Conservation (phyloP, 2,888 invertebrate genomes). For the Cremastinae sp. region DNA sequence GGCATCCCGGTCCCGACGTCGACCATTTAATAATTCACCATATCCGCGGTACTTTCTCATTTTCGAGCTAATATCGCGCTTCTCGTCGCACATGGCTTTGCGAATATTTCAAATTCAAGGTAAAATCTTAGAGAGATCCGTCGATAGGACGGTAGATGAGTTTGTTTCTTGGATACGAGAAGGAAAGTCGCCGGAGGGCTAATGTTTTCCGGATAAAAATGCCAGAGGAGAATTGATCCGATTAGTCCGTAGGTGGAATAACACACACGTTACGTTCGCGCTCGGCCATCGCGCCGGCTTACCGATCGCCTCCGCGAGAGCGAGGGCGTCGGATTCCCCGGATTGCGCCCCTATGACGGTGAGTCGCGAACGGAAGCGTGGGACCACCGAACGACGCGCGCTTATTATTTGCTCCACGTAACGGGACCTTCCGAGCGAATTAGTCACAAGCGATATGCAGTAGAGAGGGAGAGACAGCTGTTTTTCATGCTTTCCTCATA, state of each 20-base stretch:
- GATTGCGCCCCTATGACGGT: background rate
- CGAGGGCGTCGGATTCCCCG: background rate
- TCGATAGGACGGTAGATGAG: too few species aligned
- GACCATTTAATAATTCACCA: too few species aligned
- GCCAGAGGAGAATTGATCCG: constrained; percentile 20
- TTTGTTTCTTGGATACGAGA: background rate
- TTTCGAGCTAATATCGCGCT: background rate
- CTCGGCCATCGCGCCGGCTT: constrained; percentile 36
- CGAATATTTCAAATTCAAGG: constrained; percentile 70
- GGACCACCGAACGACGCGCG: constrained; percentile 44
- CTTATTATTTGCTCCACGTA: constrained; percentile 63
- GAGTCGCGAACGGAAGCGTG: background rate
- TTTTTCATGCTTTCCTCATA: constrained; percentile 27
- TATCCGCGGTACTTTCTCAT: too few species aligned
- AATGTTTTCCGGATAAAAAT: background rate
- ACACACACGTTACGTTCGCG: constrained; percentile 35
- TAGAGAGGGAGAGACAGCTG: constrained; percentile 16
- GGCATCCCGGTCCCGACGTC: too few species aligned
- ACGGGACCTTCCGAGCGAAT: constrained; percentile 68
- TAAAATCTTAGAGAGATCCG: constrained; percentile 64
- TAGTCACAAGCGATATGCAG: constrained; percentile 57
- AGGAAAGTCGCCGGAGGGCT: too few species aligned
- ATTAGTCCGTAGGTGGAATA: constrained; percentile 24
- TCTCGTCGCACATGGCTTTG: constrained; percentile 65
- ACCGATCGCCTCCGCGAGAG: background rate